Base-by-base conservation (phyloP, 1,140 invertebrate genomes). In the Zaprionus kolodkinae region DNA sequence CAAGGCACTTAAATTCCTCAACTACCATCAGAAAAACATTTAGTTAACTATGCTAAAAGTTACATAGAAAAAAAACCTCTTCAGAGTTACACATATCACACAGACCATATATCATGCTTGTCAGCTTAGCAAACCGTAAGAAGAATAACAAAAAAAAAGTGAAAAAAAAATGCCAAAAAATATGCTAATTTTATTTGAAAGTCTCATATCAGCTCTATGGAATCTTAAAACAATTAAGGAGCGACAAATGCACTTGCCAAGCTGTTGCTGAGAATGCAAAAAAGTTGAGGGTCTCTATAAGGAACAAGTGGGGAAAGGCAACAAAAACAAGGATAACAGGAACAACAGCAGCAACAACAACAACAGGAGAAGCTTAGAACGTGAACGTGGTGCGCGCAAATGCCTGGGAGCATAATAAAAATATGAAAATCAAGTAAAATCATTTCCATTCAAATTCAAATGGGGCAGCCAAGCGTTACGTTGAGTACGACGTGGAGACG, bases 401-500 rank as follows among this genome's bases (percentile, higher is more conserved):
- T 66, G 56, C 52, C 57, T 61, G 15, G 73, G 60, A 69, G 75
- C 77, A 74, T 78, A 80, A 87, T 76, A 86, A 65, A 70, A 82
- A 87, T 88, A 87, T 87, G 83, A 87, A 87, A 87, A 87, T 86
- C 83, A 86, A 86, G 84, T 87, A 81, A 87, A 87, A 87, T 87
- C 77, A 87, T 87, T 83, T 87, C 83, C 84, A 87, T 87, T 87
- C 77, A 87, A 87, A 87, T 87, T 88, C 83, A 88, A 88, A 88
- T 88, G 80, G 73, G 79, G 73, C 83, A 88, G 71, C 54, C 57
- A 76, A 67, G 66, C 33, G 33, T 36, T 30, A 62, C 33, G 33
- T 36, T 30, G 21, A 59, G 59, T 38, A 30, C 35, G 57, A n/a
- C n/a, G 21, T 1, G 21, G 2, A 21, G 21, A 21, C 1, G 2